Evolutionary conservation across 2,888 invertebrate species (phyloP), one percentile per base, ranked within the genome.

Genomic region (Spodoptera exigua): DNA sequence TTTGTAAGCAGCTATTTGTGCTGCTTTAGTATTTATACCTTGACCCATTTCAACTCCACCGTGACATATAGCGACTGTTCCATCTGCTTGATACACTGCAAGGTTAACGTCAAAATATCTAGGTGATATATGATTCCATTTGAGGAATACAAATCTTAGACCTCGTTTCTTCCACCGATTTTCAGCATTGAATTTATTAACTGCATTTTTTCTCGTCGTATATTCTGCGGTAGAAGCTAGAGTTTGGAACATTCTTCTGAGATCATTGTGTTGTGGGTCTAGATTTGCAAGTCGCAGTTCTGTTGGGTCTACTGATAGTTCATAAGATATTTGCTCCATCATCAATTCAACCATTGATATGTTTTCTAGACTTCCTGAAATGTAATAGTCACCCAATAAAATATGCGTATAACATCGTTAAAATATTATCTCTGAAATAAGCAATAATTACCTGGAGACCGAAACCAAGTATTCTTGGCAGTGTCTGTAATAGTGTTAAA

Each of bases 121-220:
- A 11, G 60, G 37, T 7, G 48, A 61, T 32, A 13, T 14, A 10
- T 57, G 48, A 0, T 3, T 41, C 70, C 95, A 97, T 63, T 93
- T 94, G 88, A 96, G 93, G 0, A 96, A 95, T 0, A 95, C 92
- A 7, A 96, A 76, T 10, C 95, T 84, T 0, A 96, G 86, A 0
- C 96, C 97, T 46, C 95, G 94, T 85, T 97, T 97, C 74, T 95
- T 96, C 97, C 97, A 97, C 43, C 96, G 90, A 84, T 97, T 97
- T 66, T 93, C 68, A 13, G 85, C 79, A 80, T 96, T 96, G 76
- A 95, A 96, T 17, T 87, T 77, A 13, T 91, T 85, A 3, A 95
- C 89, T 3, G 83, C 88, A 43, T 77, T 74, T 71, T 88, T 92
- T 36, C 96, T 46, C 95, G 90, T 0, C 12, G 32, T 43, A n/a